Evolutionary conservation across 2,797 vertebrate species (phyloP), one percentile per base, ranked within the genome.

Genomic region (Sebastes hubbsi): DNA sequence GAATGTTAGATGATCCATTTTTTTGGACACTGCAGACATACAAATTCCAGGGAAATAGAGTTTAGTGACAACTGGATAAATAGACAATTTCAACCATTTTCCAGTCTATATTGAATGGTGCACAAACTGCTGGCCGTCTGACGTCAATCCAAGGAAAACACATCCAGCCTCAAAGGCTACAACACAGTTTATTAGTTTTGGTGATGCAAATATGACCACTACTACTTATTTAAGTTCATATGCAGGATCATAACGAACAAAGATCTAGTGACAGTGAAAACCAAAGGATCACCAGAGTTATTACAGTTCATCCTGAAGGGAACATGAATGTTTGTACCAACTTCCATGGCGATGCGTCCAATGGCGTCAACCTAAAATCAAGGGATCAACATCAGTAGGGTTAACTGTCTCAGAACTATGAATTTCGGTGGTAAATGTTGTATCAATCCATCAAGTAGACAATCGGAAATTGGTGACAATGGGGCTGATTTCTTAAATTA

Each of bases 1-100:
- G 65, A 74, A 81, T 63, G 79, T 75, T 84, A 72, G 72, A 60
- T 46, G 64, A 69, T 79, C 60, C 58, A 46, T 66, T 60, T 49
- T 46, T 84, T 56, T 72, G 61, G 75, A 75, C 42, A 32, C 22
- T n/a, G 66, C 16, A 29, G 46, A 75, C 67, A 46, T 64, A 46
- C 5, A 72, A 59, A 72, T 4, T 27, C 11, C 7, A 56, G 16
- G 36, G 22, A 79, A 78, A 60, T 20, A 18, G 22, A 67, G 20
- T 63, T 80, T 29, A 1, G 2, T 38, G 52, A 42, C 72, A 64
- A 20, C 29, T 72, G 65, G 22, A 54, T 42, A 59, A 63, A 73
- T 49, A 9, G 63, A 62, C 8, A 25, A 38, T 56, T 42, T n/a
- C 6, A 22, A 27, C 22, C 8, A 24, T 46, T 54, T 68, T 24